A percentile compares a stretch with the other conserved stretches of the same genome.
phyloP scores from a whole-genome alignment of 2,113 vertebrate genomes.

The Hemiprocne comata region DNA sequence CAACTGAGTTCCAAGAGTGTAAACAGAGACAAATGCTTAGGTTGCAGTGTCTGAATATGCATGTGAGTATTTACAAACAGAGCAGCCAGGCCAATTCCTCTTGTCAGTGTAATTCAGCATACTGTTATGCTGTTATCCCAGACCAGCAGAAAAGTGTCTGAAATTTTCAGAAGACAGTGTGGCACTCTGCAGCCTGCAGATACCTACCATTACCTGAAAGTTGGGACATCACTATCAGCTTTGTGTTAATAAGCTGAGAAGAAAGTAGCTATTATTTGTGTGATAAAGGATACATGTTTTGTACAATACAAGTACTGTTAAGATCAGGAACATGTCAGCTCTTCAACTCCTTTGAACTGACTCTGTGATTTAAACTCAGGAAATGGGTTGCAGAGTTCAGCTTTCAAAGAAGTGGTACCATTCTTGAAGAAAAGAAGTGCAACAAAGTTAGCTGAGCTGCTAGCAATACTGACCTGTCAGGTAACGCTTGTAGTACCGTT shows the following conservation, averaged over 20 bases:
- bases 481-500: conserved; percentile 94
- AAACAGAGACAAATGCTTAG: neutral
- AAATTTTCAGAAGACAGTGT: neutral
- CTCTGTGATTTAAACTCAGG: neutral
- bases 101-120: neutral
- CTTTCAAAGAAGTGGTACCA: neutral
- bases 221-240: neutral
- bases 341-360: neutral
- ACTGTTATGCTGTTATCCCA: neutral
- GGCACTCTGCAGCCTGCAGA: neutral
- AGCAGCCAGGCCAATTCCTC: neutral
- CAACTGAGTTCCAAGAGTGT: neutral
- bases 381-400: neutral
- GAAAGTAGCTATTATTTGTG: neutral
- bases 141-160: neutral
- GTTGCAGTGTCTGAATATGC: neutral
- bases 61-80: neutral
- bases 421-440: neutral
- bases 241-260: neutral
- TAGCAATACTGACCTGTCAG: conserved; percentile 87
- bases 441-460: neutral
- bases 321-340: neutral
- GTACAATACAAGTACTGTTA: neutral
- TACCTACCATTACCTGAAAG: neutral
- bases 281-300: neutral